Evolutionary conservation across 2,113 vertebrate species (phyloP), one percentile per base, ranked within the genome.

Genomic region (Hippolais icterina): DNA sequence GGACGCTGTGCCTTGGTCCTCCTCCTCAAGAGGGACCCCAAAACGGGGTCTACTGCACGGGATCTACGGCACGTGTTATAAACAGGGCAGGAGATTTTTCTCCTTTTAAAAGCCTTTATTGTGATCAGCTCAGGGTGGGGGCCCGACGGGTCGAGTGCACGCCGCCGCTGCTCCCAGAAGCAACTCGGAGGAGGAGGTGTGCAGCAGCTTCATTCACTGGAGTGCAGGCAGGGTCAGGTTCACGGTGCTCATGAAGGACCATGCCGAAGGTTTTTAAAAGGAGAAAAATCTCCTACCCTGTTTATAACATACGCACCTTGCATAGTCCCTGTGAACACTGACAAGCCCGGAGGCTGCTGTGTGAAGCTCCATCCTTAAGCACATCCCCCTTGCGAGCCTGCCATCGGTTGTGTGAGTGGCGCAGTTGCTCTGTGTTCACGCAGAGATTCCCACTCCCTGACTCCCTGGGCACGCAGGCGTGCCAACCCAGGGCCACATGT

Each of bases 341-440:
- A 41, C 29, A 22, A 54, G 68, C 20, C 54, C 20, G 25, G 54
- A 31, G 66, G n/a, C 25, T 15, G 0, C 79, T 24, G 7, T 5
- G 19, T 29, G 33, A 63, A 68, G 49, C 76, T n/a, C n/a, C 70
- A 27, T 66, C 59, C 49, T 41, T 5, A 15, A 37, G 33, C 35
- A 56, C 52, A 33, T 17, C 9, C 4, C 39, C 24, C 21, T 23
- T 4, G 12, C 5, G 27, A 71, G 35, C 68, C 37, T 35, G 33
- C 31, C 14, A 31, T 70, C 54, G 5, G 9, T 0, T 22, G 15
- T 1, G 0, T 6, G 21, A 47, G 74, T 28, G 84, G 15, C 2
- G 1, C 31, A 15, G 25, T 54, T 46, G 31, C 44, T 68, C 49
- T 27, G 41, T 3, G 2, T 18, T 39, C 5, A 0, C 3, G 7